phyloP scores from a whole-genome alignment of 2,888 invertebrate genomes.

The Lepidochrysops patricia region DNA sequence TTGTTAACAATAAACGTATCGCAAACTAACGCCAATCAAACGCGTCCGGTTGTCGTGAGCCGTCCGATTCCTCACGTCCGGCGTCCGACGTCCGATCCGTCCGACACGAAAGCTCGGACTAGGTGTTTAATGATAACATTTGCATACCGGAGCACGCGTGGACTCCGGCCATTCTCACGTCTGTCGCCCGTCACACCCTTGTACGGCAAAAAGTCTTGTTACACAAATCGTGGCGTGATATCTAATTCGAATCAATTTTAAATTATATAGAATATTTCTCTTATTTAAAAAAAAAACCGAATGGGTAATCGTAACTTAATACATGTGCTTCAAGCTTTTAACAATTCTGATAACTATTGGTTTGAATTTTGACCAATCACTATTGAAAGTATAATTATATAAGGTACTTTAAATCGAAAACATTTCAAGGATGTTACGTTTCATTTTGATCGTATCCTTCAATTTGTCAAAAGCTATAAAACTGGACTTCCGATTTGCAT shows the following conservation, averaged over 20 bases:
- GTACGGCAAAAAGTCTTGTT: conserved; percentile 45
- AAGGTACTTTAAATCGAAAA: conserved; percentile 30
- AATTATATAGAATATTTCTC: too few species aligned
- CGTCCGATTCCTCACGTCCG: conserved; percentile 35
- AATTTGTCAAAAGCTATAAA: conserved; percentile 7
- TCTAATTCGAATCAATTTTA: conserved; percentile 20
- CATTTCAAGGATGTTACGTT: conserved; percentile 34
- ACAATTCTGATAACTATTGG: too few species aligned
- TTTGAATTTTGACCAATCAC: too few species aligned
- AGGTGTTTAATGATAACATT: conserved; percentile 73
- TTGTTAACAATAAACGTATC: conserved; percentile 12
- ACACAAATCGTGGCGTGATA: conserved; percentile 40
- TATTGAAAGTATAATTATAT: too few species aligned
- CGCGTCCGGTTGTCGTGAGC: conserved; percentile 41
- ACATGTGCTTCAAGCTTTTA: too few species aligned
- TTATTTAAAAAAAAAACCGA: not conserved
- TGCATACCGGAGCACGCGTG: conserved; percentile 59
- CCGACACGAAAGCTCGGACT: conserved; percentile 51
- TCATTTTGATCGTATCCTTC: conserved; percentile 33
- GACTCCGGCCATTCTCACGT: conserved; percentile 63
- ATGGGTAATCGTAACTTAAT: too few species aligned
- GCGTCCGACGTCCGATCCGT: conserved; percentile 48
- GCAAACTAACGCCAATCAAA: conserved; percentile 61
- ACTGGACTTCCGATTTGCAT: not conserved
- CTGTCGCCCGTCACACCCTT: conserved; percentile 49